phyloP scores from a whole-genome alignment of 2,113 vertebrate genomes.

The Etheostoma spectabile region DNA sequence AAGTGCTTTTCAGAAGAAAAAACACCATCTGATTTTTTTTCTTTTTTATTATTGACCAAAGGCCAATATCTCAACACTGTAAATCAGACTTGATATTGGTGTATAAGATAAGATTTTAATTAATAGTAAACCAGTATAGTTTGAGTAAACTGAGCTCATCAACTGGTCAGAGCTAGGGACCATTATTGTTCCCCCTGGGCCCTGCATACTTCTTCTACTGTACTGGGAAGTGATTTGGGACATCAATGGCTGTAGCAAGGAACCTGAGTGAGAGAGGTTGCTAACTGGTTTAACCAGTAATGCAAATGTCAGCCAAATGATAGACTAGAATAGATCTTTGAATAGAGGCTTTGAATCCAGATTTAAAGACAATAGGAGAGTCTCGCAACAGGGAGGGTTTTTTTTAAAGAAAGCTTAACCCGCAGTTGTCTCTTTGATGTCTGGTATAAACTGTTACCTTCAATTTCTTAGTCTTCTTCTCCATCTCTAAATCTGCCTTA shows the following conservation, averaged over 20 bases:
- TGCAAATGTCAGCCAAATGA: neutral
- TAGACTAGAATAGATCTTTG: neutral
- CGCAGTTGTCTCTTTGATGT: neutral
- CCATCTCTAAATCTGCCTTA: neutral
- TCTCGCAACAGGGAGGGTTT: neutral
- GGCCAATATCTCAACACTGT: neutral
- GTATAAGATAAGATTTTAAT: neutral
- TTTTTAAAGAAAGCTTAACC: neutral
- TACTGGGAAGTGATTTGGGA: too few relatives aligned
- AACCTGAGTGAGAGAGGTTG: neutral
- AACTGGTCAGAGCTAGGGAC: too few relatives aligned
- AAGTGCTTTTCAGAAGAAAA: conserved; percentile 54
- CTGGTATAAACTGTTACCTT: neutral
- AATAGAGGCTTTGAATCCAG: neutral
- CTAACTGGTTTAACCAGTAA: conserved; percentile 12
- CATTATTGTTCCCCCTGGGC: too few relatives aligned
- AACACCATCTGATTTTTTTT: too few relatives aligned
- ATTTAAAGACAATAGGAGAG: neutral
- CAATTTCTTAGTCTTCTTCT: neutral
- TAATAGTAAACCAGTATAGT: too few relatives aligned
- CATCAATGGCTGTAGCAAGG: neutral
- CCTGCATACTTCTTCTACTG: too few relatives aligned
- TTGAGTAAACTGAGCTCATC: too few relatives aligned
- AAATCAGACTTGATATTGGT: neutral
- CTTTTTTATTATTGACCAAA: neutral